Conservation (phyloP, 2,797 vertebrate genomes). For the Petrocephalus schoutedeni region DNA sequence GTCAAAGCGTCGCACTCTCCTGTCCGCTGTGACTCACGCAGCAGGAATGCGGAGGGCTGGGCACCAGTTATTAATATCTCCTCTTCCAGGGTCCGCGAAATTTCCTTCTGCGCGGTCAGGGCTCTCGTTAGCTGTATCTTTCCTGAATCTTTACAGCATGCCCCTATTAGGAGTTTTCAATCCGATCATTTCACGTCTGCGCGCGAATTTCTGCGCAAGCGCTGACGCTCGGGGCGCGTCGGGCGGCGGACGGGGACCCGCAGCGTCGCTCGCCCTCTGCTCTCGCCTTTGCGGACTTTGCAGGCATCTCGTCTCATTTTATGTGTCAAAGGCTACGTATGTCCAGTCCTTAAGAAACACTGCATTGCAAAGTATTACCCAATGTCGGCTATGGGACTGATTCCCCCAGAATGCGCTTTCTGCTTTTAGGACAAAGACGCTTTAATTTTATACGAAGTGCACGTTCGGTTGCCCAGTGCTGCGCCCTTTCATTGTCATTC, state of each 20-base stretch:
- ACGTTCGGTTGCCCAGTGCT: not conserved
- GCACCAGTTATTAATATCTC: conserved; percentile 73
- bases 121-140: conserved; percentile 56
- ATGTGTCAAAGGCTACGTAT: not conserved
- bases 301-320: not conserved
- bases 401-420: not conserved
- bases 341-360: not conserved
- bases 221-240: not conserved
- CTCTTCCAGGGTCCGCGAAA: conserved; percentile 61
- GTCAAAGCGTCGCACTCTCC: conserved; percentile 47
- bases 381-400: not conserved
- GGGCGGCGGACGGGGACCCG: not conserved
- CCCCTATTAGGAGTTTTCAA: conserved; percentile 53
- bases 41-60: conserved; percentile 69
- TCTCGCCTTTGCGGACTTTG: not conserved
- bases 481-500: not conserved
- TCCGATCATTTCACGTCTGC: conserved; percentile 33
- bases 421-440: not conserved
- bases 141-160: conserved; percentile 47
- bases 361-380: conserved; percentile 3
- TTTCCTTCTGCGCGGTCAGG: conserved; percentile 52
- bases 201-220: conserved; percentile 10
- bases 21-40: conserved; percentile 63
- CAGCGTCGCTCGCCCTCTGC: not conserved
- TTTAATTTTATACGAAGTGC: not conserved